phyloP scores from a whole-genome alignment of 2,888 invertebrate genomes.

The Zaprionus bogoriensis region DNA sequence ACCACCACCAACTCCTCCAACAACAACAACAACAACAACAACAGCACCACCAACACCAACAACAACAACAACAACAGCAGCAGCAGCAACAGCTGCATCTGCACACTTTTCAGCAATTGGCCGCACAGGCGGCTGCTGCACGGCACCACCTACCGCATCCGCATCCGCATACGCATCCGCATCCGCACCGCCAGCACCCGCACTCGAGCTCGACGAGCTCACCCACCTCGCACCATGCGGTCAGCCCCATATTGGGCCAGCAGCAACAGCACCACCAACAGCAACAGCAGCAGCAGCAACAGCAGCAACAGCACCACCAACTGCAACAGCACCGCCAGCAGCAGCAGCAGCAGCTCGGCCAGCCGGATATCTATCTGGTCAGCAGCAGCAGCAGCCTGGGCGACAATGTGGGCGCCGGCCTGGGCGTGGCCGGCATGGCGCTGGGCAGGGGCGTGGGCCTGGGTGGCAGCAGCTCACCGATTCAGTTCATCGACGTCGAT shows the following conservation, averaged over 20 bases:
- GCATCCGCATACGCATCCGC: conserved; percentile 68
- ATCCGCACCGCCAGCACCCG: conserved; percentile 66
- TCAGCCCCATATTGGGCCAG: conserved; percentile 75
- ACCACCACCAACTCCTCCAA: conserved; percentile 64
- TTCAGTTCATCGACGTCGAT: conserved; percentile 80
- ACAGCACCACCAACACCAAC: conserved; percentile 63
- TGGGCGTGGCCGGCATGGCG: conserved; percentile 52
- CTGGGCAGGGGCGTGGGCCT: conserved; percentile 54
- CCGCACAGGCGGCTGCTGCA: conserved; percentile 74
- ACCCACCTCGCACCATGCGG: conserved; percentile 79
- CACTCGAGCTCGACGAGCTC: conserved; percentile 78
- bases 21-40: conserved; percentile 63
- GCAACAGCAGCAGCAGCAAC: conserved; percentile 30
- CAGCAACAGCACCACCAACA: conserved; percentile 51
- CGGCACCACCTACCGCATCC: conserved; percentile 72
- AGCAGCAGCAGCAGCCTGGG: conserved; percentile 82
- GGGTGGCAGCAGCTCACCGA: conserved; percentile 78
- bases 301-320: conserved; percentile 52
- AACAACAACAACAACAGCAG: conserved; percentile 69
- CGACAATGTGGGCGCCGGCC: conserved; percentile 66
- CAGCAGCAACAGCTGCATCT: conserved; percentile 74
- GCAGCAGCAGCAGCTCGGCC: conserved; percentile 40
- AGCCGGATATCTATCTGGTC: conserved; percentile 82
- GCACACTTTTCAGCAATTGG: conserved; percentile 76
- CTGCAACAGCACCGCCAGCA: conserved; percentile 11